Percentiles rank a stretch among this genome's conserved stretches.
phyloP scores from a whole-genome alignment of 2,888 invertebrate species.

The Diarsia brunnea region DNA sequence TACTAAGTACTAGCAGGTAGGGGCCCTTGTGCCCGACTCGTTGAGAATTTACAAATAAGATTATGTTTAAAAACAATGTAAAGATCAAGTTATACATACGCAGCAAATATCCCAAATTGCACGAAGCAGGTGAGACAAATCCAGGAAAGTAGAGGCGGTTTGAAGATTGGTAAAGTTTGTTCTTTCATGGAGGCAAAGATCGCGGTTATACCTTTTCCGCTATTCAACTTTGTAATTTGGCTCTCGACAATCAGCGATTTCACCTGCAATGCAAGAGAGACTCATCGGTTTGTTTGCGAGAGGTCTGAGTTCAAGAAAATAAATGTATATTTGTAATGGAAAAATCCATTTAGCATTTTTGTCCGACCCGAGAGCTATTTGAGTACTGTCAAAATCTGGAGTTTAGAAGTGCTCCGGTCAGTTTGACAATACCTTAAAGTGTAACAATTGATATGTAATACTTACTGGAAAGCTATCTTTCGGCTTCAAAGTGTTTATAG shows the following conservation, averaged over 20 bases:
- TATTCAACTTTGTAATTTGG: slow-evolving; percentile 64
- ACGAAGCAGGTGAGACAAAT: slow-evolving; percentile 91
- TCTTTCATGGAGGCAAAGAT: slow-evolving; percentile 88
- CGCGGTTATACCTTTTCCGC: slow-evolving; percentile 73
- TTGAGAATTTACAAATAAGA: neutral
- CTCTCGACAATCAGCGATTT: slow-evolving; percentile 76
- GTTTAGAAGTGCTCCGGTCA: neutral
- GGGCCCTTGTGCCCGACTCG: neutral
- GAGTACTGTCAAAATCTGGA: neutral
- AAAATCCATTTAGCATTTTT: too few relatives aligned
- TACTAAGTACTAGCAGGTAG: neutral
- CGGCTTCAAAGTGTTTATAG: slow-evolving; percentile 76
- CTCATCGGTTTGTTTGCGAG: neutral
- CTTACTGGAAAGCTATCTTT: slow-evolving; percentile 81
- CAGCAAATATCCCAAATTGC: slow-evolving; percentile 92
- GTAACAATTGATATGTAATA: neutral
- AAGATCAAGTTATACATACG: slow-evolving; percentile 83
- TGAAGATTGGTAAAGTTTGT: slow-evolving; percentile 91
- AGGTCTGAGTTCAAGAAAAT: too few relatives aligned
- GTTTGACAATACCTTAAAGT: neutral
- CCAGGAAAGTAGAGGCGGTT: slow-evolving; percentile 88
- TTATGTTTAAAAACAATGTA: neutral
- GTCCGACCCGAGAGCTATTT: neutral
- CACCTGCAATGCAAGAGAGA: slow-evolving; percentile 73
- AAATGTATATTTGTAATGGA: too few relatives aligned